Evolutionary conservation across 2,113 vertebrate genomes (phyloP).

Genomic region (Scopus umbretta): DNA sequence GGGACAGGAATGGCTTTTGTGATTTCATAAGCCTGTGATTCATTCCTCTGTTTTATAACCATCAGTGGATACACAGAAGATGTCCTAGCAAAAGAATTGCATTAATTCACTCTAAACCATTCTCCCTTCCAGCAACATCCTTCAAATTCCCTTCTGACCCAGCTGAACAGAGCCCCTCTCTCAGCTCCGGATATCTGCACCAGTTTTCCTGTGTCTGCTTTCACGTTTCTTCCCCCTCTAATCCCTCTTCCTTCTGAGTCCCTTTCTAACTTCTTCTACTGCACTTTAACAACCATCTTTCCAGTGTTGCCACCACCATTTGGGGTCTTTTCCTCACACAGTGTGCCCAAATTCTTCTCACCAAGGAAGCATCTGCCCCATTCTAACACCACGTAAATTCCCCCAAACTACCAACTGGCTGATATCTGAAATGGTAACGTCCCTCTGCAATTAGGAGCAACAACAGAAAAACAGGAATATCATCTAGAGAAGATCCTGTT

Average conservation of each 20-base stretch:
- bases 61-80: not conserved
- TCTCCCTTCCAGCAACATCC: not conserved
- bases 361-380: not conserved
- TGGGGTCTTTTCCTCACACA: not conserved
- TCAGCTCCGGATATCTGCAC: not conserved
- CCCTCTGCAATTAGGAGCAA: not conserved
- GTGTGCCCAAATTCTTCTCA: not conserved
- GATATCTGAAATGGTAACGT: not conserved
- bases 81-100: not conserved
- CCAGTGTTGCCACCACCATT: not conserved
- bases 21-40: not conserved
- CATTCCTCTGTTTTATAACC: not conserved
- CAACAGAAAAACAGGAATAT: not conserved
- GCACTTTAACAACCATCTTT: not conserved
- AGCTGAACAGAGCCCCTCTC: not conserved
- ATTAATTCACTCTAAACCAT: not conserved
- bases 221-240: not conserved
- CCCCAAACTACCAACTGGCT: not conserved
- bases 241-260: not conserved
- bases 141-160: not conserved
- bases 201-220: not conserved
- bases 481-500: not conserved
- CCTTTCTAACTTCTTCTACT: not conserved
- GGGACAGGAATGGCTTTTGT: not conserved
- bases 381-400: not conserved